Conservation (phyloP, 1,140 invertebrate species). For the Harlomillsia oculata region DNA sequence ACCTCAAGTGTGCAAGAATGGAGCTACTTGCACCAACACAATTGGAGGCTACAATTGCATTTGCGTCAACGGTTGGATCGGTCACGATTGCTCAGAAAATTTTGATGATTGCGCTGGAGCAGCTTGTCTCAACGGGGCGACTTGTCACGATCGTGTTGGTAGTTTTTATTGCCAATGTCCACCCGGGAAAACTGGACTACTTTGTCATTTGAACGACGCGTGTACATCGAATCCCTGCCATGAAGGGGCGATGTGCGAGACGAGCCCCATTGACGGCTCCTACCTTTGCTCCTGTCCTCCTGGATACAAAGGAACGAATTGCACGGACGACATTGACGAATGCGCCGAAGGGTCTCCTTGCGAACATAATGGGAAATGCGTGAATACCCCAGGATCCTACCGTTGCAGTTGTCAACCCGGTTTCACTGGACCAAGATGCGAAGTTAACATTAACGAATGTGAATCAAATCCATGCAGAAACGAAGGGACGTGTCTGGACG, state of each 20-base stretch:
- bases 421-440: slow-evolving; percentile 81
- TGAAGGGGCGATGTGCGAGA: slow-evolving; percentile 85
- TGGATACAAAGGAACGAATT: slow-evolving; percentile 81
- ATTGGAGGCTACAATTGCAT: slow-evolving; percentile 85
- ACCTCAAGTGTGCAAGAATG: slow-evolving; percentile 82
- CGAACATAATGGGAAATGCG: slow-evolving; percentile 84
- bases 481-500: slow-evolving; percentile 84
- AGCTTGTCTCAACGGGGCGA: slow-evolving; percentile 89
- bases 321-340: slow-evolving; percentile 88
- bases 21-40: slow-evolving; percentile 86
- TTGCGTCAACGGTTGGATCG: slow-evolving; percentile 91
- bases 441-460: slow-evolving; percentile 82
- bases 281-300: slow-evolving; percentile 86
- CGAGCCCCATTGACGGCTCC: slow-evolving; percentile 86
- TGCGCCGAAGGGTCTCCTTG: slow-evolving; percentile 87
- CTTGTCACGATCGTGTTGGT: slow-evolving; percentile 88
- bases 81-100: slow-evolving; percentile 79
- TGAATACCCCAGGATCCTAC: slow-evolving; percentile 88
- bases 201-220: slow-evolving; percentile 92
- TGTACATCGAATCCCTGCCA: slow-evolving; percentile 95
- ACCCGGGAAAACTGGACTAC: slow-evolving; percentile 80
- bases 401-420: slow-evolving; percentile 84
- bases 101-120: slow-evolving; percentile 87
- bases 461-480: slow-evolving; percentile 89
- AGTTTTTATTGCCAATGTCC: slow-evolving; percentile 92